Conservation (phyloP, 2,888 invertebrate species). For the Ashinkailepas kermadecensis region DNA sequence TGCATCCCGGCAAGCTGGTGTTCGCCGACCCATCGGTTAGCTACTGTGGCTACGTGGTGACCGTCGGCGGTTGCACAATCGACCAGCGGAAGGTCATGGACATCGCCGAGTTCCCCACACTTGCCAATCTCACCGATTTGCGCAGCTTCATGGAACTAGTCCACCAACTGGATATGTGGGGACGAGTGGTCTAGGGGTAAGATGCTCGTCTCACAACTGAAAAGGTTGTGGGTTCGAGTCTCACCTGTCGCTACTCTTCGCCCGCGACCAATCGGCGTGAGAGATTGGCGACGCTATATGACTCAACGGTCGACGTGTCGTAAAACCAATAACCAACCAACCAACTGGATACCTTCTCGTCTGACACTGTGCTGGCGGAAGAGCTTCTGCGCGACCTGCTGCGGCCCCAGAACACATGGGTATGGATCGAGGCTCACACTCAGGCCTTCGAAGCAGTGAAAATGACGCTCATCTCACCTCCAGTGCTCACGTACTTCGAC, state of each 20-base stretch:
- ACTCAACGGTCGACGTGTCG: too few species aligned
- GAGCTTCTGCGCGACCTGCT: slow-evolving; percentile 21
- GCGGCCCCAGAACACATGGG: not conserved
- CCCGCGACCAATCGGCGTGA: too few species aligned
- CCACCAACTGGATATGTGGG: too few species aligned
- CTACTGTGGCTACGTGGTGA: slow-evolving; percentile 13
- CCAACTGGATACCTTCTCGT: slow-evolving; percentile 24
- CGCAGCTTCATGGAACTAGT: slow-evolving; percentile 26
- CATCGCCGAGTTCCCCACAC: slow-evolving; percentile 25
- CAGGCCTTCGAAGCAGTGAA: not conserved
- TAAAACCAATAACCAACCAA: too few species aligned
- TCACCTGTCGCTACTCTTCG: too few species aligned
- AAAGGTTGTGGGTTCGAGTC: too few species aligned
- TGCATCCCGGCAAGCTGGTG: not conserved
- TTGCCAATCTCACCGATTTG: slow-evolving; percentile 26
- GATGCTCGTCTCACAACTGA: too few species aligned
- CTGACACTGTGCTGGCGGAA: not conserved
- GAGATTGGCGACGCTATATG: too few species aligned
- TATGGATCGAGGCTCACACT: not conserved
- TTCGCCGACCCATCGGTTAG: slow-evolving; percentile 10
- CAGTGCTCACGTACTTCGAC: not conserved
- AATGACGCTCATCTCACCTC: not conserved
- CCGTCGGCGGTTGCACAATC: not conserved
- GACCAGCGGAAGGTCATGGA: slow-evolving; percentile 24
- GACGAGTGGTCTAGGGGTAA: too few species aligned